A percentile compares a stretch with the other conserved stretches of the same genome.
Conservation (phyloP, 1,140 invertebrate genomes). For the Metopolophium dirhodum region DNA sequence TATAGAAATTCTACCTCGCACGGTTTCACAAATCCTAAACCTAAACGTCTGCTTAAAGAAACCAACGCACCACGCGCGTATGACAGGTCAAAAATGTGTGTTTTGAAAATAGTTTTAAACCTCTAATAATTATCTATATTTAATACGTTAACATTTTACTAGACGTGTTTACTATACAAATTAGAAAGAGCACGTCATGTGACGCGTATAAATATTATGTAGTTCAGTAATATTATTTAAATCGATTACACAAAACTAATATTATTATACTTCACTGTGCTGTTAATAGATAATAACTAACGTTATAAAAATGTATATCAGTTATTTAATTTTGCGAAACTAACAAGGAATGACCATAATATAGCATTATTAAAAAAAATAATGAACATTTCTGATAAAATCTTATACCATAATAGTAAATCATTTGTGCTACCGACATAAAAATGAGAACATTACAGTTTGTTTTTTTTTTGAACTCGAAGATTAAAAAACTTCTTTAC, state of each 20-base stretch:
- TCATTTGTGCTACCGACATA: background rate
- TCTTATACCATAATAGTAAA: conserved; percentile 4
- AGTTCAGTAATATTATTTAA: background rate
- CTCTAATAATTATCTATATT: background rate
- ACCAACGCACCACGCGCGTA: background rate
- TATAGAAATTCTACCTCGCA: background rate
- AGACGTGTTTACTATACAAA: background rate
- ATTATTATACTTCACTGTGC: background rate
- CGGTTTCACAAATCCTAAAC: background rate
- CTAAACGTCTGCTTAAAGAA: too few relatives aligned
- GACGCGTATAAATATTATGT: background rate
- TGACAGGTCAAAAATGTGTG: background rate
- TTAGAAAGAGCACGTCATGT: background rate
- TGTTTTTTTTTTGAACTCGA: background rate
- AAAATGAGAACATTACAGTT: background rate
- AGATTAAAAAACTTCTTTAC: conserved; percentile 6
- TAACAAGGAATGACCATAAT: background rate
- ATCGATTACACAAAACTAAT: background rate
- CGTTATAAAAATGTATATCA: background rate
- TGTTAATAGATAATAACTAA: background rate
- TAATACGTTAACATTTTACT: background rate
- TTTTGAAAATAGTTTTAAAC: background rate
- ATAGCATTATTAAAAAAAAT: background rate
- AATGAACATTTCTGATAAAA: conserved; percentile 9
- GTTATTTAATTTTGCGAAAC: background rate